Base-by-base conservation (phyloP, 2,888 invertebrate species). In the Mesorhabditis spiculigera region DNA sequence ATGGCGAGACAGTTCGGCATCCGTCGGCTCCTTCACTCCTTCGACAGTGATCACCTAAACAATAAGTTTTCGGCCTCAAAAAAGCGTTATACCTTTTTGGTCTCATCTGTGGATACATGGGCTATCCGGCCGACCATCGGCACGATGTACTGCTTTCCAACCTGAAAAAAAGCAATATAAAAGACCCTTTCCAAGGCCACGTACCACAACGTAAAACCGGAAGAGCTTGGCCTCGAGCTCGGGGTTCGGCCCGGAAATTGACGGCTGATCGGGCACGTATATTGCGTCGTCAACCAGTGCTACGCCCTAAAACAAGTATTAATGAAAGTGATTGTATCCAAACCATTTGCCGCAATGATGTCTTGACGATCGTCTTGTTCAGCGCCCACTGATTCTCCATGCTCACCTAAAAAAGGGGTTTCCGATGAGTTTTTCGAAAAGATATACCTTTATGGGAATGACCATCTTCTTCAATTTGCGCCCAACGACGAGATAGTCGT, bases 191-290 rank as follows among this genome's bases (percentile, higher is more conserved):
- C 3, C 13, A 5, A 28, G 41, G 45, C 5, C n/a, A 72, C 74
- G 10, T 65, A 80, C 80, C 43, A 80, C 81, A 42, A 82, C 62
- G 66, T 83, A 83, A 67, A 83, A 84, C 66, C 84, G 75, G 71
- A 83, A 64, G 4, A 84, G 66, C 86, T 93, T 93, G 16, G 90
- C 90, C 86, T 95, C 91, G 66, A 92, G 88, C 63, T 90, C 89
- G 76, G 92, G 87, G 87, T 95, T 91, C 0, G 95, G 95, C 0
- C 95, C 95, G 70, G 88, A 89, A 74, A 95, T 93, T 50, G 58
- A n/a, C 68, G 89, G 87, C 68, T 90, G 71, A 28, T 90, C 88
- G 0, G 94, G 93, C 3, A 95, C 87, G 71, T 90, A 89, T 73
- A 95, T 92, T 4, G 91, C 90, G 76, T 91, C 87, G 75, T 93